Evolutionary conservation across 2,797 vertebrate genomes (phyloP).

Genomic region (Onychomys arenicola): DNA sequence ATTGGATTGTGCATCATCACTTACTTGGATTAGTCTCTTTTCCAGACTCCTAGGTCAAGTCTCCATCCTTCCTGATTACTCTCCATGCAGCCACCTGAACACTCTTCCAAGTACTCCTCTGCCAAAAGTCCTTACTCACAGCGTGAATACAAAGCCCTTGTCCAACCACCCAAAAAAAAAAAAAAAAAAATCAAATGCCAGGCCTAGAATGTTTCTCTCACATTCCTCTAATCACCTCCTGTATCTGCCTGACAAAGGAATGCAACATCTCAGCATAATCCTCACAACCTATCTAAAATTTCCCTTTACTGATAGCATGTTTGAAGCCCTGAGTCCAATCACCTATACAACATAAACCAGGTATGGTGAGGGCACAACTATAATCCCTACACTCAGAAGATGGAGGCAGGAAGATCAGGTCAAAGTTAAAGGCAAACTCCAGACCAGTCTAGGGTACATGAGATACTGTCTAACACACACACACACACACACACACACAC

Average conservation of each 20-base stretch:
- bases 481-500: background rate
- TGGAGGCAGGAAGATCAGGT: background rate
- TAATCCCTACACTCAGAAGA: background rate
- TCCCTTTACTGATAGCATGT: background rate
- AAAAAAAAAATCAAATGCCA: background rate
- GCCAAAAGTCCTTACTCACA: constrained; percentile 3
- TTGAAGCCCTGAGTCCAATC: background rate
- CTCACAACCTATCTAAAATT: constrained; percentile 13
- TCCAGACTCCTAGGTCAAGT: background rate
- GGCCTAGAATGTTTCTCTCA: background rate
- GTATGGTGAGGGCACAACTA: background rate
- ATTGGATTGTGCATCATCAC: background rate
- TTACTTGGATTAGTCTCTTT: background rate
- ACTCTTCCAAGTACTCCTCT: constrained; percentile 1
- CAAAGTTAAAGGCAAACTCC: background rate
- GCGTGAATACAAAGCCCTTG: background rate
- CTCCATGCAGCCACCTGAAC: background rate
- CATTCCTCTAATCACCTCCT: background rate
- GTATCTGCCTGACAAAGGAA: constrained; percentile 24
- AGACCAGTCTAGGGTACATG: background rate
- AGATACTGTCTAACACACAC: background rate
- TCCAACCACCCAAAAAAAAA: constrained; percentile 34
- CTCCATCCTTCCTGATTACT: constrained; percentile 6
- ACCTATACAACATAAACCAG: background rate
- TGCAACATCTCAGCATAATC: background rate